phyloP scores from a whole-genome alignment of 2,113 vertebrate species.

The Callionymus lyra region DNA sequence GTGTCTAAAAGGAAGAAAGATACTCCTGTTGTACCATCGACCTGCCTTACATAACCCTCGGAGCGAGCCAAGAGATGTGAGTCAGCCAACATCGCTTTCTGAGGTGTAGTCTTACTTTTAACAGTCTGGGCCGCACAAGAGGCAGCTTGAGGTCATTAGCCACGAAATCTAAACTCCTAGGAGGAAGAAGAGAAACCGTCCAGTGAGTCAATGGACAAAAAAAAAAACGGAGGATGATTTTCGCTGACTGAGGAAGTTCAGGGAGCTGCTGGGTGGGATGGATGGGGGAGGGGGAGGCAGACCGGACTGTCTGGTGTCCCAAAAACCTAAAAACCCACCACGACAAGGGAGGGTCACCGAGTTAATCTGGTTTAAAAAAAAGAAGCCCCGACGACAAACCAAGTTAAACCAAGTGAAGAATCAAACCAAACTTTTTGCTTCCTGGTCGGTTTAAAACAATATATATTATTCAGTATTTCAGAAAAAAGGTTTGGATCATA shows the following conservation, averaged over 20 bases:
- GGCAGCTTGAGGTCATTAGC: slow-evolving; percentile 4
- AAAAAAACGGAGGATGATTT: too few relatives aligned
- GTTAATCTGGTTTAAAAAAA: background rate
- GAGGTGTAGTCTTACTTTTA: slow-evolving; percentile 7
- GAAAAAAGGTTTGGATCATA: too few relatives aligned
- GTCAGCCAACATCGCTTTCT: slow-evolving; percentile 8
- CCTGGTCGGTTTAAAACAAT: too few relatives aligned
- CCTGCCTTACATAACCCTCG: slow-evolving; percentile 23
- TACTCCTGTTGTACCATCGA: background rate
- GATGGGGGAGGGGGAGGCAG: slow-evolving; percentile 15
- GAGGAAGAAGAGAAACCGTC: too few relatives aligned
- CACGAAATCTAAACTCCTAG: too few relatives aligned
- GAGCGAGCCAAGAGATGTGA: slow-evolving; percentile 2
- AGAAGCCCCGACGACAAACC: too few relatives aligned
- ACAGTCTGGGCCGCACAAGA: background rate
- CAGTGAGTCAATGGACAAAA: too few relatives aligned
- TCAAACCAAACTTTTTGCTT: too few relatives aligned
- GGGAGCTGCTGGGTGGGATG: background rate
- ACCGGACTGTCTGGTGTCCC: slow-evolving; percentile 30
- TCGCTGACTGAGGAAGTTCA: background rate
- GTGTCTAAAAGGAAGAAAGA: background rate
- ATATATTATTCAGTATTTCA: too few relatives aligned
- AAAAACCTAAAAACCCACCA: slow-evolving; percentile 13
- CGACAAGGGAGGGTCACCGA: slow-evolving; percentile 9
- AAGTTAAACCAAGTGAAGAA: too few relatives aligned